These are phyloP conservation scores for Tuberolachnus salignus DNA, from an alignment of 2,888 invertebrate species.

Conservation along the genomic window DNA sequence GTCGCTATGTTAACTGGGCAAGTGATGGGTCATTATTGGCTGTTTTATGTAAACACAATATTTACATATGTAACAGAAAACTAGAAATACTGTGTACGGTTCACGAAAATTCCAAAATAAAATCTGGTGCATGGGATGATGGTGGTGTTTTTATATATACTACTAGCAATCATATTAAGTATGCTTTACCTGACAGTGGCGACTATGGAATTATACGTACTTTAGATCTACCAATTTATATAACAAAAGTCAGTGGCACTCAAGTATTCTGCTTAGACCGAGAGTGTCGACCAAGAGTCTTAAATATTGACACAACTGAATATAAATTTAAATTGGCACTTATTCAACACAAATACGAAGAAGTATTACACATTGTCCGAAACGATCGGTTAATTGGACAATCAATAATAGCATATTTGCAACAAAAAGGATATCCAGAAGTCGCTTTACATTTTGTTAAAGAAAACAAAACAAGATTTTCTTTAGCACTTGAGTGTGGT, in stretches of 20 bases:
- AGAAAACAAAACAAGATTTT: slow-evolving; percentile 95
- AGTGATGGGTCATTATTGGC: slow-evolving; percentile 94
- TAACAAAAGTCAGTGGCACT: slow-evolving; percentile 87
- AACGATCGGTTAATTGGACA: slow-evolving; percentile 97
- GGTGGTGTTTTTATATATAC: slow-evolving; percentile 97
- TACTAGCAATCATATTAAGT: slow-evolving; percentile 98
- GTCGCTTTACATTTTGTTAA: slow-evolving; percentile 99
- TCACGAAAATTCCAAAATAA: slow-evolving; percentile 94
- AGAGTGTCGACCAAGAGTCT: slow-evolving; percentile 85
- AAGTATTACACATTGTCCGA: slow-evolving; percentile 86
- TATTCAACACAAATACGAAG: slow-evolving; percentile 94
- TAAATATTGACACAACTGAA: slow-evolving; percentile 96
- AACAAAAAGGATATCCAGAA: slow-evolving; percentile 99
- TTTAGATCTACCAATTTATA: slow-evolving; percentile 94
- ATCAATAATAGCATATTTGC: slow-evolving; percentile 97
- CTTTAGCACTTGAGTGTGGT: slow-evolving; percentile 95
- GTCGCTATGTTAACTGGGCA: slow-evolving; percentile 95
- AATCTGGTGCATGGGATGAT: slow-evolving; percentile 99
- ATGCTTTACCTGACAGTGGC: slow-evolving; percentile 88
- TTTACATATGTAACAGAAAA: slow-evolving; percentile 88
- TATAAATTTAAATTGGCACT: slow-evolving; percentile 97
- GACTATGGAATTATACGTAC: slow-evolving; percentile 99
- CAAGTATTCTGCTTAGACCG: slow-evolving; percentile 94
- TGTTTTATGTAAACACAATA: slow-evolving; percentile 89
- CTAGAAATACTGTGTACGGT: slow-evolving; percentile 90